phyloP scores from a whole-genome alignment of 1,140 invertebrate species.

The Lordiphosa mommai region DNA sequence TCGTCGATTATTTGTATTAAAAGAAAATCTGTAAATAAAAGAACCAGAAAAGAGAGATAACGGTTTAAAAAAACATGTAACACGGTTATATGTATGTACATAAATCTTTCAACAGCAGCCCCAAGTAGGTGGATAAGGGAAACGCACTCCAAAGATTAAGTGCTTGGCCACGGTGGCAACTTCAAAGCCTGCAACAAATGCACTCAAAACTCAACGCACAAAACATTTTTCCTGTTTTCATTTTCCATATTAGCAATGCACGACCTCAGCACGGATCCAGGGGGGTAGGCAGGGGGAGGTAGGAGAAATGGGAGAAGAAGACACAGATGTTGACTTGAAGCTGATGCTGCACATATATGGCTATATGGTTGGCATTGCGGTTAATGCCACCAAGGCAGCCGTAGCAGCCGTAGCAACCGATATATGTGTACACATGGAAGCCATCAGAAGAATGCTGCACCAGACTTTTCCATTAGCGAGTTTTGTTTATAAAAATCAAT shows the following conservation, averaged over 20 bases:
- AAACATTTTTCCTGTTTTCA: slow-evolving; percentile 74
- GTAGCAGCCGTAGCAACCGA: slow-evolving; percentile 38
- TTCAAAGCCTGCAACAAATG: slow-evolving; percentile 26
- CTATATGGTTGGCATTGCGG: slow-evolving; percentile 56
- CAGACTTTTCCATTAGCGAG: slow-evolving; percentile 67
- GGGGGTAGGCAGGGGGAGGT: slow-evolving; percentile 6
- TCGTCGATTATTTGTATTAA: slow-evolving; percentile 54
- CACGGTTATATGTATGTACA: not conserved
- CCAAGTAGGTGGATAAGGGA: not conserved
- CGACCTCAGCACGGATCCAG: slow-evolving; percentile 43
- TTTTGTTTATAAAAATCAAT: slow-evolving; percentile 76
- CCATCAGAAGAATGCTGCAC: slow-evolving; percentile 63
- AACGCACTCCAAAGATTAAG: slow-evolving; percentile 11
- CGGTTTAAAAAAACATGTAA: slow-evolving; percentile 28
- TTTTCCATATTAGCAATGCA: slow-evolving; percentile 71
- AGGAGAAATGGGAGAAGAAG: slow-evolving; percentile 15
- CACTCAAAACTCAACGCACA: slow-evolving; percentile 38
- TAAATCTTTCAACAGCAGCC: no score
- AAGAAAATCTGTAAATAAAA: slow-evolving; percentile 69
- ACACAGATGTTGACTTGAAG: slow-evolving; percentile 15
- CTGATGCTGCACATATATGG: slow-evolving; percentile 43
- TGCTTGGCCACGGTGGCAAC: slow-evolving; percentile 22
- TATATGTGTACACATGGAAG: slow-evolving; percentile 30
- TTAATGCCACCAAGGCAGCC: slow-evolving; percentile 64
- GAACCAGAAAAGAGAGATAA: slow-evolving; percentile 13